phyloP scores from a whole-genome alignment of 2,113 vertebrate genomes.

The Gallinago jamesoni region DNA sequence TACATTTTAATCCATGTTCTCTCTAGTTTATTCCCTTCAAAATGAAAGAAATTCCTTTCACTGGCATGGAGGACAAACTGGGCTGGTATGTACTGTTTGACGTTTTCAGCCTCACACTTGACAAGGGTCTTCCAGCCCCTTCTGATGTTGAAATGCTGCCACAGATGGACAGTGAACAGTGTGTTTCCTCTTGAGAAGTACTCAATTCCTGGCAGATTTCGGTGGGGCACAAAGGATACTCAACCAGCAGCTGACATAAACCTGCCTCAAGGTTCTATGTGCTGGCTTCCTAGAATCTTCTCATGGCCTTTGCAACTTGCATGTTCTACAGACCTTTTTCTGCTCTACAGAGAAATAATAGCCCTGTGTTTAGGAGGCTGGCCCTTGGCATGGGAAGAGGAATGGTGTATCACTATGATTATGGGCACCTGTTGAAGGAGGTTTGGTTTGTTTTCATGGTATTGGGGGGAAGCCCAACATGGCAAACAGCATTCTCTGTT shows the following conservation, averaged over 20 bases:
- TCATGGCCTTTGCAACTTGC: neutral
- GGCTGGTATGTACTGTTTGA: neutral
- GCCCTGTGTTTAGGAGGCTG: neutral
- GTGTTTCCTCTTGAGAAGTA: neutral
- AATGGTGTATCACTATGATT: neutral
- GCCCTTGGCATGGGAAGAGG: neutral
- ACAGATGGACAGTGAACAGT: neutral
- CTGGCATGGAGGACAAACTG: neutral
- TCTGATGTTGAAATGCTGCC: neutral
- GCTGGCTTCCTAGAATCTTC: neutral
- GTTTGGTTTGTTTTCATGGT: neutral
- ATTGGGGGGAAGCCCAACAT: neutral
- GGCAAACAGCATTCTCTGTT: conserved; percentile 18
- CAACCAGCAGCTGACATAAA: conserved; percentile 26
- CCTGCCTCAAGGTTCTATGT: neutral
- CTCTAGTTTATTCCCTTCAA: neutral
- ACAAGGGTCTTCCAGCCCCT: neutral
- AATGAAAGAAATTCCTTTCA: neutral
- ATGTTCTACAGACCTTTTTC: neutral
- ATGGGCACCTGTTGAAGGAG: conserved; percentile 21
- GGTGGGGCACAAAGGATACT: neutral
- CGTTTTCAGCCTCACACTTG: neutral
- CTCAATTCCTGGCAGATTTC: neutral
- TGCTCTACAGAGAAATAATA: conserved; percentile 19
- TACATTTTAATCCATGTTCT: neutral